Percentiles rank a stretch among this genome's conserved stretches.
These are phyloP conservation scores for Icerya purchasi DNA, from an alignment of 2,888 invertebrate species.

Conservation along the genomic window DNA sequence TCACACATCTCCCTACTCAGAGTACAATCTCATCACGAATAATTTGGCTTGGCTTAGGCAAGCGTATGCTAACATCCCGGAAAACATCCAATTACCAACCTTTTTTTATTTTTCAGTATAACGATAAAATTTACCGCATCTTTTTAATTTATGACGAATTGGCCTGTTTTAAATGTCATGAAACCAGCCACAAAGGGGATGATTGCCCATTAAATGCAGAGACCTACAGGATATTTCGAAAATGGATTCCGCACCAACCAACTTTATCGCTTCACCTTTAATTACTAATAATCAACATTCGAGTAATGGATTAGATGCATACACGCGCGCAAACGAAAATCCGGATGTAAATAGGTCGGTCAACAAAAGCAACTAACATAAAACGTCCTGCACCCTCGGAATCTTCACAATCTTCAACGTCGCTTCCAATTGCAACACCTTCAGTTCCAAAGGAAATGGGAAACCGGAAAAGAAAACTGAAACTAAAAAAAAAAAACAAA, in stretches of 20 bases:
- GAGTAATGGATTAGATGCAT: neutral
- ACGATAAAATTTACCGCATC: neutral
- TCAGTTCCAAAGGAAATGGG: neutral
- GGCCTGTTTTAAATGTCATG: neutral
- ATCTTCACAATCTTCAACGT: neutral
- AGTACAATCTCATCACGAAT: neutral
- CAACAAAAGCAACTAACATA: neutral
- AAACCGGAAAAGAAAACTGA: no score
- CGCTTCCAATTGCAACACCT: neutral
- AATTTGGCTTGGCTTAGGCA: neutral
- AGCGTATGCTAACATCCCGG: neutral
- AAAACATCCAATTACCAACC: neutral
- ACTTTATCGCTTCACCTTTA: no score
- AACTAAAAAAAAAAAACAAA: no score
- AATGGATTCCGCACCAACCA: neutral
- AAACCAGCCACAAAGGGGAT: neutral
- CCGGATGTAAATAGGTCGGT: neutral
- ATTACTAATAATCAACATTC: no score
- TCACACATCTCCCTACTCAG: neutral
- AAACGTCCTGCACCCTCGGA: neutral
- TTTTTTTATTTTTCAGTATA: neutral
- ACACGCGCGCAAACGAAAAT: neutral
- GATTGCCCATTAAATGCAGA: neutral
- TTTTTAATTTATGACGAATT: neutral
- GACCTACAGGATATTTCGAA: neutral